These are phyloP conservation scores for Listronotus oregonensis DNA, from an alignment of 1,140 invertebrate species.

Conservation along the genomic window DNA sequence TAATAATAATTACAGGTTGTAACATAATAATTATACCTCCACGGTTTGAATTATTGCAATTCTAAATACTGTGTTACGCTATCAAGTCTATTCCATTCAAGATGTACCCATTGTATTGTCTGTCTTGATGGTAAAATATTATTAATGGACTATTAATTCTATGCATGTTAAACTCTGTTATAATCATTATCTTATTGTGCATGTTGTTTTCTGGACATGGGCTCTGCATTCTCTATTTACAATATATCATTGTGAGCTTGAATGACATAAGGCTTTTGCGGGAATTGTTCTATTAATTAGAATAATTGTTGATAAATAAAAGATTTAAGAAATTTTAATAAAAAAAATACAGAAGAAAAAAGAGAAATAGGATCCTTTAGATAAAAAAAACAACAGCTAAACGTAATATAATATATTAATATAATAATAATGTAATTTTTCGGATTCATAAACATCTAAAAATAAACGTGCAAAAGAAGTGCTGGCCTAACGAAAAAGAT, in stretches of 20 bases:
- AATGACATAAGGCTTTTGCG: background rate
- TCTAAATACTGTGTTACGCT: conserved; percentile 25
- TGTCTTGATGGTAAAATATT: conserved; percentile 23
- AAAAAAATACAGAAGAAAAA: background rate
- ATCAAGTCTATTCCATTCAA: conserved; percentile 10
- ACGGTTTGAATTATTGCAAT: conserved; percentile 25
- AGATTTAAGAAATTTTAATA: too few relatives aligned
- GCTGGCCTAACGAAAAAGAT: too few relatives aligned
- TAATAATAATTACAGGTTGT: conserved; percentile 25
- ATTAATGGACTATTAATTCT: conserved; percentile 27
- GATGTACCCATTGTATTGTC: conserved; percentile 27
- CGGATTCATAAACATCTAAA: too few relatives aligned
- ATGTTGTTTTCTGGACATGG: conserved; percentile 11
- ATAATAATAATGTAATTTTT: too few relatives aligned
- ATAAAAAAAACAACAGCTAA: too few relatives aligned
- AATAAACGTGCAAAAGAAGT: too few relatives aligned
- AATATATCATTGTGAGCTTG: conserved; percentile 6
- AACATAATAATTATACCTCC: conserved; percentile 17
- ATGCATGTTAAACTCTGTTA: conserved; percentile 22
- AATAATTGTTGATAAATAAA: background rate
- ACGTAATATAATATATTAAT: too few relatives aligned
- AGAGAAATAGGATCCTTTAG: too few relatives aligned
- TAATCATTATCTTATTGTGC: conserved; percentile 15
- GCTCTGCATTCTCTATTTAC: conserved; percentile 11
- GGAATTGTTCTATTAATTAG: background rate